Percentiles rank a stretch among this genome's conserved stretches.
These are phyloP conservation scores for Aldrovandia affinis DNA, from an alignment of 2,797 vertebrate species.

Conservation along the genomic window DNA sequence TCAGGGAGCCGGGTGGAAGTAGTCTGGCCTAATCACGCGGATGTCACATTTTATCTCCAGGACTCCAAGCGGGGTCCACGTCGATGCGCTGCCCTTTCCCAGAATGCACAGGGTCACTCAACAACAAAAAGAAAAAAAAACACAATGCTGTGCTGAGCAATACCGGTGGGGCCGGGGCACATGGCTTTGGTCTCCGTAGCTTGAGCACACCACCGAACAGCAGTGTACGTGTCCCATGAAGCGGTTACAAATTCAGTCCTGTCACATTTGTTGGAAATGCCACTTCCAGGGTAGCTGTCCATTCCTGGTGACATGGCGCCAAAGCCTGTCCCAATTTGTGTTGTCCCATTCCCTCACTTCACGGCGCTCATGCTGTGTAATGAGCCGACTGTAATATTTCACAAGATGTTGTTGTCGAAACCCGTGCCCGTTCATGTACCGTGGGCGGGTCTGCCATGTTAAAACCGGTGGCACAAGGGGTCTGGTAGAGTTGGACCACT, in stretches of 20 bases:
- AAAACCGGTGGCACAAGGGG: slow-evolving; percentile 24
- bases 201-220: background rate
- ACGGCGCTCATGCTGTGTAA: background rate
- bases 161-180: background rate
- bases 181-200: background rate
- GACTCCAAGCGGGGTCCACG: background rate
- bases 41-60: slow-evolving; percentile 59
- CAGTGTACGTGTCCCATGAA: slow-evolving; percentile 40
- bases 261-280: slow-evolving; percentile 65
- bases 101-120: background rate
- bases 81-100: slow-evolving; percentile 6
- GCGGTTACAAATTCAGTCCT: slow-evolving; percentile 51
- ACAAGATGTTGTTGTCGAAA: background rate
- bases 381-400: background rate
- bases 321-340: slow-evolving; percentile 58
- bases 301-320: slow-evolving; percentile 52
- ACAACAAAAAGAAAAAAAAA: background rate
- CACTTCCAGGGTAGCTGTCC: slow-evolving; percentile 64
- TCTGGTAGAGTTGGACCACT: slow-evolving; percentile 23
- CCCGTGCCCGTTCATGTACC: background rate
- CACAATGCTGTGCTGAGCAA: background rate
- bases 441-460: slow-evolving; percentile 20
- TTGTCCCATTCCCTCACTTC: slow-evolving; percentile 34
- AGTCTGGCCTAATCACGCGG: slow-evolving; percentile 64
- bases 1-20: slow-evolving; percentile 45